phyloP scores from a whole-genome alignment of 2,113 vertebrate species.

The Apodemus speciosus region DNA sequence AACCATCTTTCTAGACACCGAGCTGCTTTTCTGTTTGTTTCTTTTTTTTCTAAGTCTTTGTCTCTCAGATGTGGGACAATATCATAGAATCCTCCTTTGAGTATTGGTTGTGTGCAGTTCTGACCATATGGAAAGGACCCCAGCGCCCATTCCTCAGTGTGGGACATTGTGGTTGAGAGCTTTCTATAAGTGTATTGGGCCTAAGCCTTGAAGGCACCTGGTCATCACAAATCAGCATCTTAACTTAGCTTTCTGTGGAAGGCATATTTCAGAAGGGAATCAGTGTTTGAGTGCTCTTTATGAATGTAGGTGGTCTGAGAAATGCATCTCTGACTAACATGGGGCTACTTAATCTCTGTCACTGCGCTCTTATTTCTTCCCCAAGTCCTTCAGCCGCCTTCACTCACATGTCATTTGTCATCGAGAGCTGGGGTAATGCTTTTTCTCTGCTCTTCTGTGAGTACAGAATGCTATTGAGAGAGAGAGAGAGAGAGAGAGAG shows the following conservation, averaged over 20 bases:
- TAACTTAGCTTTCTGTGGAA: background rate
- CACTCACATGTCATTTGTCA: background rate
- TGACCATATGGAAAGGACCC: background rate
- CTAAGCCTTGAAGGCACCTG: background rate
- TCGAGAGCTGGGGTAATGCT: background rate
- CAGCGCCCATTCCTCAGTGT: too few relatives aligned
- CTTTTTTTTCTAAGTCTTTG: background rate
- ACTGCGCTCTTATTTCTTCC: background rate
- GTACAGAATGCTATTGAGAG: background rate
- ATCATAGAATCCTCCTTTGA: background rate
- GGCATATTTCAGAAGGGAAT: background rate
- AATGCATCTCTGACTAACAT: background rate
- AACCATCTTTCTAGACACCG: background rate
- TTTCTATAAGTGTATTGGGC: background rate
- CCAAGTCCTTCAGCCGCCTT: conserved; percentile 10
- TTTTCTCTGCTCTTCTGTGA: background rate
- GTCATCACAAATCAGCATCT: background rate
- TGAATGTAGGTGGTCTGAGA: background rate
- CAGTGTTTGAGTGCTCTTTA: background rate
- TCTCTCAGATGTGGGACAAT: background rate
- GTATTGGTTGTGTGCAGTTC: background rate
- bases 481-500: background rate
- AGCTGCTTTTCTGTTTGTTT: background rate
- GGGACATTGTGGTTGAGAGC: background rate
- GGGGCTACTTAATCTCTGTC: background rate